Evolutionary conservation across 2,797 vertebrate genomes (phyloP).

Genomic region (Ptychobarbus kaznakovi): DNA sequence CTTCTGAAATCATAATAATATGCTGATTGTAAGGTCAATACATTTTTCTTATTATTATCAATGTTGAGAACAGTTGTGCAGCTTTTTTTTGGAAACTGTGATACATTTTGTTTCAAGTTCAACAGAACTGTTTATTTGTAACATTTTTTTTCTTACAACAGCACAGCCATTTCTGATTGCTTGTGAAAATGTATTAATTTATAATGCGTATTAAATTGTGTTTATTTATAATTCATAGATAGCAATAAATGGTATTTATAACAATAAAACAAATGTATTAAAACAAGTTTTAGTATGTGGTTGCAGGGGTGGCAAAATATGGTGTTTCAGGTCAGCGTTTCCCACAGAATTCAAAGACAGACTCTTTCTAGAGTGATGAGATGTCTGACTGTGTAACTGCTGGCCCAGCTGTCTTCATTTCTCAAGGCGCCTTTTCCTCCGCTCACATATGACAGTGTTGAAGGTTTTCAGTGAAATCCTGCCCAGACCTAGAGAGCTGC

Average conservation of each 20-base stretch:
- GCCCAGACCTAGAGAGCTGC: constrained; percentile 46
- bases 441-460: constrained; percentile 32
- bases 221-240: background rate
- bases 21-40: background rate
- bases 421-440: constrained; percentile 20
- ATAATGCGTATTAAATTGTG: background rate
- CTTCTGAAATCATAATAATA: background rate
- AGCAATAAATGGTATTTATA: too few species aligned
- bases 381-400: constrained; percentile 27
- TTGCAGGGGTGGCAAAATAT: background rate
- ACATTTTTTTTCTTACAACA: background rate
- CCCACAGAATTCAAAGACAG: constrained; percentile 26
- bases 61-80: background rate
- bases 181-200: background rate
- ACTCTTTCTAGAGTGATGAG: constrained; percentile 28
- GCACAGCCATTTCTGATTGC: background rate
- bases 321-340: constrained; percentile 11
- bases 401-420: constrained; percentile 38
- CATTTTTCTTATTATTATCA: background rate
- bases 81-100: background rate
- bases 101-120: background rate
- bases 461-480: constrained; percentile 40
- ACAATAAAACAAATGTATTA: background rate
- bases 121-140: background rate
- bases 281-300: background rate